Evolutionary conservation across 2,888 invertebrate genomes (phyloP).

Genomic region (Ophion slaviceki): DNA sequence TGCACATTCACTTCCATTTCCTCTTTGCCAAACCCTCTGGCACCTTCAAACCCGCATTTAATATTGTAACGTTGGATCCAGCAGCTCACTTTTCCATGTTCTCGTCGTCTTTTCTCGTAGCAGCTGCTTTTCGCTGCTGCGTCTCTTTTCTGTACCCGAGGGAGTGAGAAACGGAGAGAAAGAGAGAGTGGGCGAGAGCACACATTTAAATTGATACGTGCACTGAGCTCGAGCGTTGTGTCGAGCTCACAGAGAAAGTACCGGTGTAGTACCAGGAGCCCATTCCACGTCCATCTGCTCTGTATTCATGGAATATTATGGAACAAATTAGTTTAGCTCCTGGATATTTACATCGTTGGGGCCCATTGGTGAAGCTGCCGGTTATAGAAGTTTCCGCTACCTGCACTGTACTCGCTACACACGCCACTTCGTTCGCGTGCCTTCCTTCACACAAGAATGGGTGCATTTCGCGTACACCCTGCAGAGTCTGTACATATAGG

Average conservation of each 20-base stretch:
- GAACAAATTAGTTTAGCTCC: slow-evolving; percentile 71
- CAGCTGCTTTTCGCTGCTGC: slow-evolving; percentile 9
- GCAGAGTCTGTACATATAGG: background rate
- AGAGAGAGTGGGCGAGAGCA: background rate
- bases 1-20: background rate
- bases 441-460: background rate
- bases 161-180: background rate
- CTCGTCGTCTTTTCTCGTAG: slow-evolving; percentile 5
- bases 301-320: slow-evolving; percentile 79
- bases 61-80: slow-evolving; percentile 10
- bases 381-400: slow-evolving; percentile 24
- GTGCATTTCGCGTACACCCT: background rate
- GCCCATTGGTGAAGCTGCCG: slow-evolving; percentile 44
- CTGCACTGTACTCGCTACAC: background rate
- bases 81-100: slow-evolving; percentile 30
- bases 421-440: background rate
- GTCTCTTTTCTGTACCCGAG: background rate
- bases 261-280: slow-evolving; percentile 31
- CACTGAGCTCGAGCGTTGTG: slow-evolving; percentile 39
- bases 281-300: slow-evolving; percentile 69
- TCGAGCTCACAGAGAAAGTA: slow-evolving; percentile 66
- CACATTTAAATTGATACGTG: slow-evolving; percentile 65
- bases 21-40: slow-evolving; percentile 9
- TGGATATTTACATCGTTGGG: slow-evolving; percentile 68
- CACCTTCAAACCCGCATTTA: background rate